Evolutionary conservation across 2,113 vertebrate species (phyloP), one percentile per base, ranked within the genome.

Genomic region (Corythaeola cristata): DNA sequence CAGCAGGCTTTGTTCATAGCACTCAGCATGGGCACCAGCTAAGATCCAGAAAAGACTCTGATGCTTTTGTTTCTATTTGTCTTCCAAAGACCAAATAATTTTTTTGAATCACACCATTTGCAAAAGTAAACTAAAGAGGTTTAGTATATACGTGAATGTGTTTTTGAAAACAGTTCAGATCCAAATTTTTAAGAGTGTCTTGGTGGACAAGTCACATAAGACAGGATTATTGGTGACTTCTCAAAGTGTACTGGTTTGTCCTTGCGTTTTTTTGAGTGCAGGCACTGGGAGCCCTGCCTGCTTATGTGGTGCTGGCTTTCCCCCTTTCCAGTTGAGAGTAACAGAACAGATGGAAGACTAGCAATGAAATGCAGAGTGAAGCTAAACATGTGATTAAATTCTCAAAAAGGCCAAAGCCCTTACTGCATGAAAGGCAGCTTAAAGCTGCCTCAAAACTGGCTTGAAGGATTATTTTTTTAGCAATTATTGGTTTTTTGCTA

Each of bases 371-470:
- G 28, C 55, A 86, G 63, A 59, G 20, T 0, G 0, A 85, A 85
- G 69, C 63, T 86, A 67, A 90, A 84, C 19, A 19, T 68, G 72
- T 92, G 88, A 94, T 93, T 87, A 87, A 78, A 71, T 85, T 91
- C 49, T 58, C 81, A 82, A 88, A 95, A 96, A 84, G 72, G 68
- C 66, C 89, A 84, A 90, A 96, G 69, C 79, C 66, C 44, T 75
- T 75, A 52, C 37, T 72, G 64, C 64, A 30, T 32, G 49, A 73
- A 84, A 79, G 76, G 80, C 86, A 87, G 88, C 64, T 89, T 96
- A 95, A 73, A 82, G 66, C 62, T 87, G 82, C 62, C 35, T n/a
- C 66, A 84, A 87, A 92, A 92, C 22, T 92, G 73, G 21, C 49
- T 75, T 19, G 35, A 84, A 72, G 49, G n/a, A 49, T 39, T 74